Base-by-base conservation (phyloP, 30 jellyfish, hydroid and myxozoan species). In the Aurelia sp. region DNA sequence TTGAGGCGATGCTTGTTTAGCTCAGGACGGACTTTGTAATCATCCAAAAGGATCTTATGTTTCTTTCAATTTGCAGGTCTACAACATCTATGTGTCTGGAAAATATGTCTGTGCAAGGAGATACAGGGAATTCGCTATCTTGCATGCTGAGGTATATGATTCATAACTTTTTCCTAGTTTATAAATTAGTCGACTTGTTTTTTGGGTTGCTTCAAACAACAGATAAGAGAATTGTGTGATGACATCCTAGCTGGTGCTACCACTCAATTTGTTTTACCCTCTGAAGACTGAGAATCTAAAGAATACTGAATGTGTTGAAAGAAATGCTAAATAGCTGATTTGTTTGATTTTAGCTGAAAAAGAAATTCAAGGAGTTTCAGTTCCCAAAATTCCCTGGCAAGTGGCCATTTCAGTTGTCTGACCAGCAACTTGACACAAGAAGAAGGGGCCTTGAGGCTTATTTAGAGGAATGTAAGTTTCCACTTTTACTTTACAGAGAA, bases 341-440 rank as follows among this genome's bases (percentile, higher is more conserved):
- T 18, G 30, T 66, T 17, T 69, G 63, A n/a, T 80, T 86, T 24
- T 66, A 92, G 99, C 89, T 94, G 62, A 94, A 94, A 70, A 94
- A 73, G 76, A 61, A 72, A 74, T 94, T 94, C 90, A 77, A 67
- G 44, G 99, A 94, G 22, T 94, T 40, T 63, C 86, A 88, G 21
- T 94, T 94, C 59, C 99, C 97, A 20, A 94, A 94, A 60, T 89
- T 94, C 47, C 99, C 99, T 83, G 96, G 97, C 10, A 94, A 94
- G 64, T 94, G 99, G 99, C 99, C 99, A 33, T 85, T 94, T 70
- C 90, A 87, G 73, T 82, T 94, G 17, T 94, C 99, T 24, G 99
- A 94, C 71, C 97, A 88, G 76, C 99, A 89, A 67, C 86, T 94
- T 48, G 99, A 94, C 78, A 69, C 97, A 58, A 60, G 99, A 70